phyloP scores from a whole-genome alignment of 1,140 invertebrate genomes.

The Caenorhabditis tropicalis region DNA sequence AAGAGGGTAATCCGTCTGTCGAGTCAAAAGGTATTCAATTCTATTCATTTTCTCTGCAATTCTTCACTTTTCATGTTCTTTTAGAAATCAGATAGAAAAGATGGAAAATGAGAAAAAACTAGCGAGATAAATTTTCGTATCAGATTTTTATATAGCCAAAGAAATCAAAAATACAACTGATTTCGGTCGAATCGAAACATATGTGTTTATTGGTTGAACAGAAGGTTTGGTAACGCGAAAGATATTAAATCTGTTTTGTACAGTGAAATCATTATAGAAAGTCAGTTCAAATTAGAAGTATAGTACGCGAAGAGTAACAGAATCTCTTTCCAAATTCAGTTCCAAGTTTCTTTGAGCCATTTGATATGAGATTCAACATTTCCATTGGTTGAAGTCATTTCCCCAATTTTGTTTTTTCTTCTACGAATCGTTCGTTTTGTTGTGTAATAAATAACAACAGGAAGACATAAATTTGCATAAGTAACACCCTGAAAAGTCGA shows the following conservation, averaged over 20 bases:
- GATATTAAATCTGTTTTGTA: too few relatives aligned
- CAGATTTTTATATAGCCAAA: too few relatives aligned
- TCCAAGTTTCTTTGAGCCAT: neutral
- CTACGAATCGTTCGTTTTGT: neutral
- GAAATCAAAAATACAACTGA: too few relatives aligned
- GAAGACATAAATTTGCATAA: neutral
- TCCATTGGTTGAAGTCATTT: neutral
- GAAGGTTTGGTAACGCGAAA: too few relatives aligned
- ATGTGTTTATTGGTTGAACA: too few relatives aligned
- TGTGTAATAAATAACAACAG: neutral
- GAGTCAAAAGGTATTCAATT: conserved; percentile 12
- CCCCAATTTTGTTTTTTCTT: neutral
- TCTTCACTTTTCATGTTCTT: neutral
- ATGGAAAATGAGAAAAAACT: neutral
- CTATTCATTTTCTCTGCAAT: conserved; percentile 10
- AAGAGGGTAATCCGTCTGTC: conserved; percentile 14
- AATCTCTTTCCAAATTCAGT: neutral
- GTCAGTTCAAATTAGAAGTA: too few relatives aligned
- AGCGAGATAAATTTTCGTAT: neutral
- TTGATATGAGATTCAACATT: neutral
- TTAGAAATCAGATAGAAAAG: neutral
- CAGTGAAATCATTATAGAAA: too few relatives aligned
- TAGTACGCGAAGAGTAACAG: too few relatives aligned
- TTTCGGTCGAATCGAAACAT: too few relatives aligned
- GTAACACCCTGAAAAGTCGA: neutral